Evolutionary conservation across 2,797 vertebrate species (phyloP).

Genomic region (Takifugu ocellatus): DNA sequence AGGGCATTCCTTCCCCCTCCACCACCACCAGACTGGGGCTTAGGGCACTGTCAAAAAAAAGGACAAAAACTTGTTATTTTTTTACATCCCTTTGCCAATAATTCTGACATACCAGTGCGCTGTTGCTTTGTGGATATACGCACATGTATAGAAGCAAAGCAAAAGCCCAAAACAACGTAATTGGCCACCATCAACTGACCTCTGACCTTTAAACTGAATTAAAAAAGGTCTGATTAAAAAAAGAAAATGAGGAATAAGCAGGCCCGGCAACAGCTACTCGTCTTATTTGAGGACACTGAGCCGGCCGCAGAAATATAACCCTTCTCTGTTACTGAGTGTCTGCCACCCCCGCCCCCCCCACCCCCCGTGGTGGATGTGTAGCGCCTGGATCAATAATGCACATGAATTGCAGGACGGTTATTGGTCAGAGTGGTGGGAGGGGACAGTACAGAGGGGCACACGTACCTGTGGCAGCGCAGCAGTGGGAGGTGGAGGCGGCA

Average conservation of each 20-base stretch:
- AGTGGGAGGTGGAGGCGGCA: constrained; percentile 61
- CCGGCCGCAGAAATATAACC: constrained; percentile 62
- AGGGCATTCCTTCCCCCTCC: constrained; percentile 78
- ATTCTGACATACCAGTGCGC: too few relatives aligned
- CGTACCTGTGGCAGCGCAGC: constrained; percentile 62
- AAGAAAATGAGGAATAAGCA: too few relatives aligned
- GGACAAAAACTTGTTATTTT: too few relatives aligned
- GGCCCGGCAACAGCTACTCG: constrained; percentile 27
- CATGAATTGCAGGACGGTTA: constrained; percentile 57
- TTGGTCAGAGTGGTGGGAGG: constrained; percentile 17
- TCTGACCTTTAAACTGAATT: too few relatives aligned
- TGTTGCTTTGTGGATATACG: too few relatives aligned
- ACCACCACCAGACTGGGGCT: constrained; percentile 53
- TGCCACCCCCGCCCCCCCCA: too few relatives aligned
- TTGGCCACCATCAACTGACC: too few relatives aligned
- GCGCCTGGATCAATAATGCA: constrained; percentile 76
- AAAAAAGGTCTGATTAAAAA: too few relatives aligned
- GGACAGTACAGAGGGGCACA: constrained; percentile 2
- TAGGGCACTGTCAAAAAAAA: constrained; percentile 42
- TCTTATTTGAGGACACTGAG: constrained; percentile 47
- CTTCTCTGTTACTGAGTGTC: constrained; percentile 46
- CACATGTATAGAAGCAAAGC: too few relatives aligned
- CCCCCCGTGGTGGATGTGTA: constrained; percentile 10
- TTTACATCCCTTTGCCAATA: too few relatives aligned
- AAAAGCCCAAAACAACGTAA: too few relatives aligned